Evolutionary conservation across 2,888 invertebrate genomes (phyloP).

Genomic region (Saturnia japonica): DNA sequence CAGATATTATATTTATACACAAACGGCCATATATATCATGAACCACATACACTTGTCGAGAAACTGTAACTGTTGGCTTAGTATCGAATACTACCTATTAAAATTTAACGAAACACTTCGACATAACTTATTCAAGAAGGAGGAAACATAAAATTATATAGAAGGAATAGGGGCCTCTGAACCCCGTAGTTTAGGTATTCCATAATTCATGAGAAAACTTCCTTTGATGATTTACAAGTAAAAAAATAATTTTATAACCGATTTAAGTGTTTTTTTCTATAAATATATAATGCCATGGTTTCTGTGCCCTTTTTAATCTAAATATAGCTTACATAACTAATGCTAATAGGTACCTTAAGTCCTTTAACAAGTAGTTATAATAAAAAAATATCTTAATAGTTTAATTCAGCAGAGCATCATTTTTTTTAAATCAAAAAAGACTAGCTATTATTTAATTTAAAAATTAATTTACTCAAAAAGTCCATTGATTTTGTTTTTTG

Average conservation of each 20-base stretch:
- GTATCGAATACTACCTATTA: conserved; percentile 60
- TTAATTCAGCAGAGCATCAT: too few species aligned
- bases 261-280: conserved; percentile 7
- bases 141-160: conserved; percentile 70
- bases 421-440: too few species aligned
- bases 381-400: too few species aligned
- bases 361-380: too few species aligned
- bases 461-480: too few species aligned
- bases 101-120: conserved; percentile 60
- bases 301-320: neutral
- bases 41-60: neutral
- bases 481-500: too few species aligned
- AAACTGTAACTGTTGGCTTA: conserved; percentile 7
- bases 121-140: conserved; percentile 70
- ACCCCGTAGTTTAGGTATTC: conserved; percentile 34
- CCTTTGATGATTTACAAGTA: conserved; percentile 26
- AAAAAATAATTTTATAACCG: neutral
- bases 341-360: too few species aligned
- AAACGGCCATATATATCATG: too few species aligned
- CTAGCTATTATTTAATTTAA: too few species aligned
- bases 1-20: too few species aligned
- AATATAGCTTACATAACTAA: too few species aligned
- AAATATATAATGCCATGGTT: neutral
- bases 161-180: conserved; percentile 61
- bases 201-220: conserved; percentile 54